Percentiles rank a stretch among this genome's conserved stretches.
phyloP scores from a whole-genome alignment of 2,113 vertebrate genomes.

The Percopsis transmontana region DNA sequence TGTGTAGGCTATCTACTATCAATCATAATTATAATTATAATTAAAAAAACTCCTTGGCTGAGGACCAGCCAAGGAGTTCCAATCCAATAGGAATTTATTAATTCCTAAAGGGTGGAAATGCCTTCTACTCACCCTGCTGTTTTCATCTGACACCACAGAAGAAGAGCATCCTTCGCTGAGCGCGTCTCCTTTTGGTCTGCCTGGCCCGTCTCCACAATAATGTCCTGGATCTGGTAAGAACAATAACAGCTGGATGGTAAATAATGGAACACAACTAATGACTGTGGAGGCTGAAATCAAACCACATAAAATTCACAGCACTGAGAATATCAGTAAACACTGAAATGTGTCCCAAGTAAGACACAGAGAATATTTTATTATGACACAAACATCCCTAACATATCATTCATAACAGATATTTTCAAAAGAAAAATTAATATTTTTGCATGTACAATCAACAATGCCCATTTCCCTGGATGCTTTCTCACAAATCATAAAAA shows the following conservation, averaged over 20 bases:
- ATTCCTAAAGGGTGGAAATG: not conserved
- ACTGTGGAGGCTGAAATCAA: conserved; percentile 24
- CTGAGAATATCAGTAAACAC: not conserved
- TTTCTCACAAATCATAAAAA: conserved; percentile 30
- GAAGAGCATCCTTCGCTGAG: conserved; percentile 81
- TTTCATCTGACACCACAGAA: conserved; percentile 85
- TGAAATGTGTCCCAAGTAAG: conserved; percentile 13
- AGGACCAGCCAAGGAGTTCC: not conserved
- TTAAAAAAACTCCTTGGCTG: not conserved
- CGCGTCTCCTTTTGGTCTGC: conserved; percentile 78
- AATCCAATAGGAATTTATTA: too few species aligned
- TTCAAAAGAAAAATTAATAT: conserved; percentile 20
- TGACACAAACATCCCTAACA: conserved; percentile 26
- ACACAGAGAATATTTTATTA: conserved; percentile 18
- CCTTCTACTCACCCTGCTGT: conserved; percentile 75
- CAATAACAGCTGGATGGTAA: conserved; percentile 44
- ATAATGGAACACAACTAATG: conserved; percentile 46
- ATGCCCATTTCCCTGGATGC: conserved; percentile 4
- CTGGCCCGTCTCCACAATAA: conserved; percentile 78
- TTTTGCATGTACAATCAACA: conserved; percentile 7
- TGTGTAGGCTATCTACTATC: too few species aligned
- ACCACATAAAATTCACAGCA: conserved; percentile 9
- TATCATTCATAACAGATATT: conserved; percentile 25
- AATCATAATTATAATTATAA: not conserved
- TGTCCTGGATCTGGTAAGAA: conserved; percentile 80